Percentiles rank a stretch among this genome's conserved stretches.
Conservation (phyloP, 2,888 invertebrate genomes). For the Adela reaumurella region DNA sequence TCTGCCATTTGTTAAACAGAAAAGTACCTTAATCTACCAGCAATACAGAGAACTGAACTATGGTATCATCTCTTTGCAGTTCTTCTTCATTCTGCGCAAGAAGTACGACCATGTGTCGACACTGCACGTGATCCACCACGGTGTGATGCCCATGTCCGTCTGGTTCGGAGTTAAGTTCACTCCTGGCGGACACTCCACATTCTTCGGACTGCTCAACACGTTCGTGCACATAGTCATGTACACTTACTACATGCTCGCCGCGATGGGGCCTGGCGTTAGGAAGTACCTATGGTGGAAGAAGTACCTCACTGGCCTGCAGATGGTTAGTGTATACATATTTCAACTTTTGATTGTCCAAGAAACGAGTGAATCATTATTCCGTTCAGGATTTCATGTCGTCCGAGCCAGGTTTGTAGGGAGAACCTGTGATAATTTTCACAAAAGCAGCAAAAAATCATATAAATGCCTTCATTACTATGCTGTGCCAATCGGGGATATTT, state of each 20-base stretch:
- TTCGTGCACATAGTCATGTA: conserved; percentile 99
- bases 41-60: too few relatives aligned
- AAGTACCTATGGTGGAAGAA: conserved; percentile 95
- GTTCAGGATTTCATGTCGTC: too few relatives aligned
- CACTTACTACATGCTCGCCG: conserved; percentile 86
- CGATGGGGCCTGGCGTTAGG: conserved; percentile 82
- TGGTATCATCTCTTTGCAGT: too few relatives aligned
- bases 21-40: too few relatives aligned
- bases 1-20: too few relatives aligned
- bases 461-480: too few relatives aligned
- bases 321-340: conserved; percentile 64
- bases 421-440: too few relatives aligned
- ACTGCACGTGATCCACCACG: conserved; percentile 94
- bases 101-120: conserved; percentile 91
- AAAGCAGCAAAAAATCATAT: too few relatives aligned
- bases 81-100: conserved; percentile 93
- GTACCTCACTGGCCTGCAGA: conserved; percentile 88
- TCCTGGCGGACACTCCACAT: conserved; percentile 94
- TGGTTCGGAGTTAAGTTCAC: conserved; percentile 98
- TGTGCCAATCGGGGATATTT: too few relatives aligned
- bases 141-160: conserved; percentile 95
- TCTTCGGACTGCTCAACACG: conserved; percentile 91
- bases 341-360: too few relatives aligned
- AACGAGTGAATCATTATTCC: too few relatives aligned
- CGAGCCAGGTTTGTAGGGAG: too few relatives aligned